Base-by-base conservation (phyloP, 2,888 invertebrate species). In the Aporophyla lueneburgensis region DNA sequence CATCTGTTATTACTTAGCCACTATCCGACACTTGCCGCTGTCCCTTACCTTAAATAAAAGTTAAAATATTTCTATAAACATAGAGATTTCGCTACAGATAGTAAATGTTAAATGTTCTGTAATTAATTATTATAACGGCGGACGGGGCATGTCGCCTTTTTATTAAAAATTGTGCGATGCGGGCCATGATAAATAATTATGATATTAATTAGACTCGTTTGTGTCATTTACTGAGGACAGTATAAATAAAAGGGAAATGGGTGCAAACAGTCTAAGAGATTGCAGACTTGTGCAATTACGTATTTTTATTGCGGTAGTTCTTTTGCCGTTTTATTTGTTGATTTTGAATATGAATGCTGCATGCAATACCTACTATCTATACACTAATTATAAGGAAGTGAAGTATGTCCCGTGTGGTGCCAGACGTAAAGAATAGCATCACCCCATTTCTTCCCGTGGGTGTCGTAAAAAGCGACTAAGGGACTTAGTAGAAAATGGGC, bases 121-220 rank as follows among this genome's bases (percentile, higher is more conserved):
- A 51, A 81, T 77, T 75, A 81, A 77, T 77, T 81, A 75, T 10
- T 21, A 46, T 56, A 63, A 81, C 16, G 24, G 14, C 40, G 46
- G 76, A 33, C 58, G 46, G 10, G 63, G 33, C 14, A 46, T 59
- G 76, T 59, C 58, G 46, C 10, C 53, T 78, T 77, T 33, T 81
- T 81, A 76, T 65, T 76, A 76, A 78, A 80, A 81, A 81, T 51
- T 65, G 49, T 56, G 43, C 51, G 21, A 75, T 14, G 33, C 33
- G 63, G 14, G 82, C 63, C 16, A 40, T 82, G 46, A 67, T 79
- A 67, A 67, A 83, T 79, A 68, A 68, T 68, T 33, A 33, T 33
- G 33, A 33, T 33, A 33, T 59, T 68, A 78, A 65, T 68, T 49
- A 78, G 63, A n/a, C 40, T 62, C 53, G 24, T 68, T 77, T 83